Conservation (phyloP, 1,140 invertebrate genomes). For the Brachystomella parvula region DNA sequence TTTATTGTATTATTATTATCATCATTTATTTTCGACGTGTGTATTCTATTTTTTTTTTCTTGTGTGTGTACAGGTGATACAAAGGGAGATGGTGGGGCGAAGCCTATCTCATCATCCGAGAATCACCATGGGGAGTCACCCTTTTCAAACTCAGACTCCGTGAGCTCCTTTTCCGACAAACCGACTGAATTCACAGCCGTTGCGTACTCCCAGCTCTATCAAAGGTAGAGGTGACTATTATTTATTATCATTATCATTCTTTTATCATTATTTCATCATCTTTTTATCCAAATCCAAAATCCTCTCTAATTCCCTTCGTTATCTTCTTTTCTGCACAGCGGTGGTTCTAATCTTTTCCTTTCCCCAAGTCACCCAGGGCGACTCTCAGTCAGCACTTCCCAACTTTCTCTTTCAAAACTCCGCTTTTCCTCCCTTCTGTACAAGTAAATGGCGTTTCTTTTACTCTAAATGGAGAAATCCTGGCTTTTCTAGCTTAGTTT, state of each 20-base stretch:
- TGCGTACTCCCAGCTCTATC: slow-evolving; percentile 35
- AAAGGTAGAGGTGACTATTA: slow-evolving; percentile 28
- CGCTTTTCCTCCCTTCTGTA: too few species aligned
- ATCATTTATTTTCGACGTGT: not conserved
- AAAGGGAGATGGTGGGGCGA: slow-evolving; percentile 23
- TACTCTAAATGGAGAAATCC: too few species aligned
- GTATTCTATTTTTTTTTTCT: too few species aligned
- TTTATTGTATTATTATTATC: not conserved
- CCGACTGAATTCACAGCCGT: slow-evolving; percentile 34
- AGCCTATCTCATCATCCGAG: slow-evolving; percentile 23
- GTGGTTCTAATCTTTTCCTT: not conserved
- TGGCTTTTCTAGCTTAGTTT: too few species aligned
- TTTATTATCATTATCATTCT: not conserved
- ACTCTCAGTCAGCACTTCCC: too few species aligned
- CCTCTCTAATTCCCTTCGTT: slow-evolving; percentile 6
- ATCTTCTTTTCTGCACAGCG: not conserved
- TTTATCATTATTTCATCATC: not conserved
- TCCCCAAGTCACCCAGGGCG: too few species aligned
- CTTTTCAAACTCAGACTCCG: slow-evolving; percentile 38
- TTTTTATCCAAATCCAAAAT: not conserved
- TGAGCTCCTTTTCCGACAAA: slow-evolving; percentile 37
- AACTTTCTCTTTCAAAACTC: too few species aligned
- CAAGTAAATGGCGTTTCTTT: too few species aligned
- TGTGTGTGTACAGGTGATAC: slow-evolving; percentile 31
- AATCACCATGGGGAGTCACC: slow-evolving; percentile 39